Percentiles rank a stretch among this genome's conserved stretches.
Conservation (phyloP, 2,888 invertebrate genomes). For the Idaea biselata region DNA sequence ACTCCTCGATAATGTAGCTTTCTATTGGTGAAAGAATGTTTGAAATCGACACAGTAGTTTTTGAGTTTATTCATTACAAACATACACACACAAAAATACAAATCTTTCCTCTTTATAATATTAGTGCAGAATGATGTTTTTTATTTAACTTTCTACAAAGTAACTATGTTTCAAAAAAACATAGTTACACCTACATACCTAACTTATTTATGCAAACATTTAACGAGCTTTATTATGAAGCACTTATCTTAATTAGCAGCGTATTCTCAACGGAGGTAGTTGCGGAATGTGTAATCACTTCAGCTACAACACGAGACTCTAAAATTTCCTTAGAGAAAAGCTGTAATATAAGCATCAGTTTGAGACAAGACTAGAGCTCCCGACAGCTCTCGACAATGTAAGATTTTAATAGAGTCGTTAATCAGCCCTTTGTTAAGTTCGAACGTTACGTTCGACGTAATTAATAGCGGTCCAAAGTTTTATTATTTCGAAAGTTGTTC, state of each 20-base stretch:
- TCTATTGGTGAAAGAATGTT: too few species aligned
- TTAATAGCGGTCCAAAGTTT: slow-evolving; percentile 33
- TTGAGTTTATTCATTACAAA: too few species aligned
- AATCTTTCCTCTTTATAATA: too few species aligned
- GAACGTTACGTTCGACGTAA: slow-evolving; percentile 28
- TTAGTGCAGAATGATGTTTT: too few species aligned
- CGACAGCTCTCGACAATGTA: neutral
- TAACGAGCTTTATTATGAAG: neutral
- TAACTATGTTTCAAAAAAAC: neutral
- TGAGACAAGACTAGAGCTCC: neutral
- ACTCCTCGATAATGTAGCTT: too few species aligned
- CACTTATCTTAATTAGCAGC: neutral
- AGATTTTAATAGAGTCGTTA: slow-evolving; percentile 22
- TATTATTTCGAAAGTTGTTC: slow-evolving; percentile 35
- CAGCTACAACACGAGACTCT: slow-evolving; percentile 1
- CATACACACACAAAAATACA: too few species aligned
- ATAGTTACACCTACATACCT: neutral
- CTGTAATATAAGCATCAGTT: slow-evolving; percentile 6
- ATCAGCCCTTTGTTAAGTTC: slow-evolving; percentile 27
- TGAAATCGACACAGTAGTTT: too few species aligned
- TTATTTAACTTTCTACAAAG: too few species aligned
- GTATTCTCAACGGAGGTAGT: neutral
- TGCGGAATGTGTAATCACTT: slow-evolving; percentile 5
- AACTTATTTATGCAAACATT: neutral
- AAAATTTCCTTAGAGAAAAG: neutral